A percentile compares a stretch with the other conserved stretches of the same genome.
Conservation (phyloP, 2,113 vertebrate genomes). For the Macrotus californicus region DNA sequence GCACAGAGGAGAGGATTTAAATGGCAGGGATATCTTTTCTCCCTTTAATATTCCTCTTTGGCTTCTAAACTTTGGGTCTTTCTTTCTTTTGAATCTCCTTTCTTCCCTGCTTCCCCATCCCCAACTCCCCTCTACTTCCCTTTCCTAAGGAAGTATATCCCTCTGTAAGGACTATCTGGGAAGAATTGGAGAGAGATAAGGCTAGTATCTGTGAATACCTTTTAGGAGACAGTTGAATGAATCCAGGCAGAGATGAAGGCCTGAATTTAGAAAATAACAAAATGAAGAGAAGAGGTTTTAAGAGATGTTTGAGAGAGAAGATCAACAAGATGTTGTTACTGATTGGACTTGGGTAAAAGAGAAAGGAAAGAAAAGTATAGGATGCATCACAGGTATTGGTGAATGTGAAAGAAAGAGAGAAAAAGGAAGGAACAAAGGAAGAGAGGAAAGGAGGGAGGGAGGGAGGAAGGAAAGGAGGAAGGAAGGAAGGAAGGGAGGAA, state of each 20-base stretch:
- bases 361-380: background rate
- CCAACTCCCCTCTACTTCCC: background rate
- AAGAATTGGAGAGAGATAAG: background rate
- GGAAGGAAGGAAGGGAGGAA: background rate
- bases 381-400: background rate
- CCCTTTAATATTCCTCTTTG: background rate
- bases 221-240: background rate
- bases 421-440: background rate
- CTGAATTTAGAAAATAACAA: conserved; percentile 5
- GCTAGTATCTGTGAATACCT: background rate
- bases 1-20: background rate
- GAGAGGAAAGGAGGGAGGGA: background rate
- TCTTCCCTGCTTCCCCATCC: background rate
- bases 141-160: background rate
- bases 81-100: background rate
- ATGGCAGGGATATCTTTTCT: background rate
- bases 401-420: background rate
- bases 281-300: background rate
- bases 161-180: background rate
- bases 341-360: background rate
- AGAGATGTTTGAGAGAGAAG: background rate
- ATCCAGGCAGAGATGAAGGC: background rate
- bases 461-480: background rate
- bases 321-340: background rate
- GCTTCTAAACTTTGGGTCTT: background rate